Evolutionary conservation across 2,888 invertebrate genomes (phyloP), one percentile per base, ranked within the genome.

Genomic region (Ligdia adustata): DNA sequence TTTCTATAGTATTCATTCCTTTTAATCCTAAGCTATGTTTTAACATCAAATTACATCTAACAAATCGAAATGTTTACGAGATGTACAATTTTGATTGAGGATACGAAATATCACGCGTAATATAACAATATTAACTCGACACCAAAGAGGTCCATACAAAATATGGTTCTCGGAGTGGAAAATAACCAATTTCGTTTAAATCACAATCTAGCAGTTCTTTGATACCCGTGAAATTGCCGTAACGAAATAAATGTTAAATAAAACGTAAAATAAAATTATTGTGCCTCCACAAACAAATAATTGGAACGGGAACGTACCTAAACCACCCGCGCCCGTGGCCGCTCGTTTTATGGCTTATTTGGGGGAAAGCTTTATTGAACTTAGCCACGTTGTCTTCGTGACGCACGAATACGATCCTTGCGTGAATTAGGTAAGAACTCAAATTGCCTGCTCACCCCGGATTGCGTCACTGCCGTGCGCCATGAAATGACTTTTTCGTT

Each of bases 211-310:
- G 85, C 84, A 78, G 84, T 84, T 80, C 88, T 85, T 85, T 88
- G 89, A 90, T 89, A 87, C 83, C 89, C 89, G 82, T 90, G 89
- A 90, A 90, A 90, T 90, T 87, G 87, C 82, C 89, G 88, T 87
- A 89, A 88, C 89, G 89, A 82, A 85, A 89, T 90, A 90, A 90
- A 90, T 89, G 89, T 89, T 90, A 86, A 89, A 89, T 90, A 90
- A 90, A 90, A 90, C 88, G 89, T 85, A 87, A 88, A 90, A 89
- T 87, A 90, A 90, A 90, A 89, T 88, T 84, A 87, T 88, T 85
- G 83, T 82, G 86, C 87, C 84, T 88, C 86, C 88, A 81, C 87
- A 88, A 89, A 89, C 89, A 90, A 88, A 90, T 89, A 88, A 90
- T 89, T 88, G 87, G 83, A 82, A 82, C 80, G 82, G 86, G 86